A percentile compares a stretch with the other conserved stretches of the same genome.
These are phyloP conservation scores for Ferrisia virgata DNA, from an alignment of 2,888 invertebrate species.

Conservation along the genomic window DNA sequence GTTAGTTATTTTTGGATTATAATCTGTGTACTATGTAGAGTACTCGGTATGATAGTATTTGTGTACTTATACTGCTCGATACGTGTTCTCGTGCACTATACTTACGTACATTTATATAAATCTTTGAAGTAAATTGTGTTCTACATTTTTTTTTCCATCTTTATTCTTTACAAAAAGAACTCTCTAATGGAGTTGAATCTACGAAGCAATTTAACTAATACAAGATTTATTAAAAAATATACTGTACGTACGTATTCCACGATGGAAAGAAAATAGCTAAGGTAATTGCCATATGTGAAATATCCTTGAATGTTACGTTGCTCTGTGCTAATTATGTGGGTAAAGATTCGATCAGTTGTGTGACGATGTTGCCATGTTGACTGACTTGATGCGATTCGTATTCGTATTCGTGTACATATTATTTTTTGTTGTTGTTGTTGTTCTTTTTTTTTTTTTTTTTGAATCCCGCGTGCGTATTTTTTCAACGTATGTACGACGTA, in stretches of 20 bases:
- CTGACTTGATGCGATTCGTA: neutral
- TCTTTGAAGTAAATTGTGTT: neutral
- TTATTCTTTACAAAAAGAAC: neutral
- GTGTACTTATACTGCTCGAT: too few species aligned
- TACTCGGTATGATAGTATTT: neutral
- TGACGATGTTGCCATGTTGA: neutral
- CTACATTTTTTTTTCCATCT: neutral
- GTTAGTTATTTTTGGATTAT: neutral
- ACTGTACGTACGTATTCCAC: neutral
- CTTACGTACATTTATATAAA: neutral
- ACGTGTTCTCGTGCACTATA: too few species aligned
- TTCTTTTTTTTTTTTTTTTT: neutral
- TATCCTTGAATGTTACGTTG: conserved; percentile 17
- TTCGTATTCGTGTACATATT: too few species aligned
- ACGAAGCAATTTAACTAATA: neutral
- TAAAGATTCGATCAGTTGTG: conserved; percentile 7
- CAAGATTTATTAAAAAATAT: neutral
- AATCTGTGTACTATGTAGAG: neutral
- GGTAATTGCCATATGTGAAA: conserved; percentile 9
- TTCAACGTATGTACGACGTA: neutral
- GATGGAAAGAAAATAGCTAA: neutral
- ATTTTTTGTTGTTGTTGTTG: too few species aligned
- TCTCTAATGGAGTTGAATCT: neutral
- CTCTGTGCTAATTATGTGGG: conserved; percentile 17
- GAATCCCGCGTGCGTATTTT: neutral